Conservation (phyloP, 1,140 invertebrate species). For the Aplysia californica region DNA sequence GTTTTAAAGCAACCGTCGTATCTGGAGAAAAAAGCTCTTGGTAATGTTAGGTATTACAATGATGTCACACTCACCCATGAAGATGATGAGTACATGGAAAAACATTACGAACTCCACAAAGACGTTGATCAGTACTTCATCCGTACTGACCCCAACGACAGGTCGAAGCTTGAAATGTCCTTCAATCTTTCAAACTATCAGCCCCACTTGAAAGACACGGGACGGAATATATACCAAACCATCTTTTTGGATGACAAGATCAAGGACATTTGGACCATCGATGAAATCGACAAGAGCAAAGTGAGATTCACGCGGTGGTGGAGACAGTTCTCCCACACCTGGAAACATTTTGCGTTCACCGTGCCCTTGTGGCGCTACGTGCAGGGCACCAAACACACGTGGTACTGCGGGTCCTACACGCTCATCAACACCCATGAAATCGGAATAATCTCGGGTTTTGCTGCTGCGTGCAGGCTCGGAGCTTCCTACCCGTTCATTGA, state of each 20-base stretch:
- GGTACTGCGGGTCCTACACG: conserved; percentile 55
- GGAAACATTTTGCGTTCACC: conserved; percentile 58
- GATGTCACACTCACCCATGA: conserved; percentile 57
- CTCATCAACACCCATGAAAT: conserved; percentile 59
- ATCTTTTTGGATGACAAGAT: conserved; percentile 52
- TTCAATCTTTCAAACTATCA: conserved; percentile 60
- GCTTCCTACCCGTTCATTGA: conserved; percentile 54
- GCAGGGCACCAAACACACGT: conserved; percentile 49
- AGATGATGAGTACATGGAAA: conserved; percentile 56
- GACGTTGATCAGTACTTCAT: conserved; percentile 56
- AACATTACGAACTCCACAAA: conserved; percentile 52
- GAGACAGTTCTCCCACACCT: conserved; percentile 57
- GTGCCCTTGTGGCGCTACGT: conserved; percentile 55
- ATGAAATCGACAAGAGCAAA: conserved; percentile 46
- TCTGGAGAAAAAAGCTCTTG: conserved; percentile 47
- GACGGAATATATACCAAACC: conserved; percentile 52
- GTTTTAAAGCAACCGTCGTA: conserved; percentile 46
- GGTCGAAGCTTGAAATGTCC: conserved; percentile 54
- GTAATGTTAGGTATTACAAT: conserved; percentile 56
- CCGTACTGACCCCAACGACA: conserved; percentile 45
- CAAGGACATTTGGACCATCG: conserved; percentile 41
- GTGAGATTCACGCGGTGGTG: conserved; percentile 50
- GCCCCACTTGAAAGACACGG: conserved; percentile 49
- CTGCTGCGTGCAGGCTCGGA: conserved; percentile 49
- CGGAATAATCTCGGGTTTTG: conserved; percentile 54